Conservation (phyloP, 2,113 vertebrate genomes). For the Anas platyrhynchos region DNA sequence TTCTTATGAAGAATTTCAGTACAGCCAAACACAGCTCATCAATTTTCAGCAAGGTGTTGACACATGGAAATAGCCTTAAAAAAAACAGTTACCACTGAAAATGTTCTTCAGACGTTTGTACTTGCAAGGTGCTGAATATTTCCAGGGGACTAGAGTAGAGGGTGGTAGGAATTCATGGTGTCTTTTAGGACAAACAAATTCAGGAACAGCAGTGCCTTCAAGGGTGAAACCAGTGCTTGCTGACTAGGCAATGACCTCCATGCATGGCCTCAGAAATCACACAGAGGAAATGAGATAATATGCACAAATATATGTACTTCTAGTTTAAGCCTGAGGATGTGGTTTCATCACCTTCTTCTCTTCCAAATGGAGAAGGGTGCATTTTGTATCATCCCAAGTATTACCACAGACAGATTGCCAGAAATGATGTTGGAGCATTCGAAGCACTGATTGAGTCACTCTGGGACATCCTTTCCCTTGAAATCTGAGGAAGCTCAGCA, state of each 20-base stretch:
- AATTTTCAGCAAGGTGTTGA: background rate
- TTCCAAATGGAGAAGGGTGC: slow-evolving; percentile 47
- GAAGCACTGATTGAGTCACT: slow-evolving; percentile 5
- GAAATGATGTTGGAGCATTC: background rate
- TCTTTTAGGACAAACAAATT: background rate
- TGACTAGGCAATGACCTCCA: slow-evolving; percentile 26
- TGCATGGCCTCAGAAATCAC: background rate
- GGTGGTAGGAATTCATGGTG: background rate
- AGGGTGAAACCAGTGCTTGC: background rate
- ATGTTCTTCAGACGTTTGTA: background rate
- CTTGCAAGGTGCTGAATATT: background rate
- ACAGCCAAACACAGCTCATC: background rate
- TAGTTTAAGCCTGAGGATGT: slow-evolving; percentile 44
- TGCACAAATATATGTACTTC: background rate
- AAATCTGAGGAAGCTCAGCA: slow-evolving; percentile 30
- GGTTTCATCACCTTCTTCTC: slow-evolving; percentile 52
- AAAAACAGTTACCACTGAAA: background rate
- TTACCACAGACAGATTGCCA: slow-evolving; percentile 29
- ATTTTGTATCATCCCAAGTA: slow-evolving; percentile 13
- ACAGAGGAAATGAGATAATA: slow-evolving; percentile 65
- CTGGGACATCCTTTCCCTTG: slow-evolving; percentile 46
- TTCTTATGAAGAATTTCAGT: background rate
- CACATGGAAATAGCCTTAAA: background rate
- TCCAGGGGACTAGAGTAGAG: background rate
- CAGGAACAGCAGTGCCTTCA: background rate